Percentiles rank a stretch among this genome's conserved stretches.
phyloP scores from a whole-genome alignment of 2,797 vertebrate genomes.

The Eptatretus atami region DNA sequence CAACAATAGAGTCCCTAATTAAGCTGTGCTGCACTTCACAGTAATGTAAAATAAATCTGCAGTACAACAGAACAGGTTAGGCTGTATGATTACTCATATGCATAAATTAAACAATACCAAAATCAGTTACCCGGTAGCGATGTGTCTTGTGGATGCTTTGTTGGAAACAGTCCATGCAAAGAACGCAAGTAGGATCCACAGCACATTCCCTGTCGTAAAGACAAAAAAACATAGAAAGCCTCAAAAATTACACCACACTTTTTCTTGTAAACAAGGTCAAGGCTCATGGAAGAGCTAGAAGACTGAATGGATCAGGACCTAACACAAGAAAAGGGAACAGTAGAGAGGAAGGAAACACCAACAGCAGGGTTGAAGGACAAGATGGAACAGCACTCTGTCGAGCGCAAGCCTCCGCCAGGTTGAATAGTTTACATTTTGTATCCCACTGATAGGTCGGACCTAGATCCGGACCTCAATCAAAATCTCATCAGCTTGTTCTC shows the following conservation, averaged over 20 bases:
- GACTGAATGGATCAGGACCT: not conserved
- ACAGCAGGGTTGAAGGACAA: not conserved
- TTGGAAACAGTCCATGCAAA: slow-evolving; percentile 93
- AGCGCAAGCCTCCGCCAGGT: too few species aligned
- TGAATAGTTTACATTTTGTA: too few species aligned
- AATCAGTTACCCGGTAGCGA: slow-evolving; percentile 41
- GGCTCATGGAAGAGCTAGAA: not conserved
- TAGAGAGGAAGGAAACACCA: not conserved
- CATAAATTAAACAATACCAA: not conserved
- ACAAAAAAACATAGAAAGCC: slow-evolving; percentile 6
- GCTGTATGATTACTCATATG: not conserved
- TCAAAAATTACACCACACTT: too few species aligned
- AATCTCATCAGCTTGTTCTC: too few species aligned
- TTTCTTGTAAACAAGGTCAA: too few species aligned
- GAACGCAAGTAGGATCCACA: slow-evolving; percentile 71
- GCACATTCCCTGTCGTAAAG: slow-evolving; percentile 47
- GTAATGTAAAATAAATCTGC: not conserved
- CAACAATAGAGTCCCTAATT: too few species aligned
- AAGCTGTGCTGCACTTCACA: too few species aligned
- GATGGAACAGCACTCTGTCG: too few species aligned
- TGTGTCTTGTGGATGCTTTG: slow-evolving; percentile 69
- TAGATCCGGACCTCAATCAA: too few species aligned
- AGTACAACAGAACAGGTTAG: slow-evolving; percentile 5
- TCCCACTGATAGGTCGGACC: too few species aligned
- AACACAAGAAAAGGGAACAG: not conserved